A percentile compares a stretch with the other conserved stretches of the same genome.
phyloP scores from a whole-genome alignment of 1,140 invertebrate genomes.

The Drosophila nikananu region DNA sequence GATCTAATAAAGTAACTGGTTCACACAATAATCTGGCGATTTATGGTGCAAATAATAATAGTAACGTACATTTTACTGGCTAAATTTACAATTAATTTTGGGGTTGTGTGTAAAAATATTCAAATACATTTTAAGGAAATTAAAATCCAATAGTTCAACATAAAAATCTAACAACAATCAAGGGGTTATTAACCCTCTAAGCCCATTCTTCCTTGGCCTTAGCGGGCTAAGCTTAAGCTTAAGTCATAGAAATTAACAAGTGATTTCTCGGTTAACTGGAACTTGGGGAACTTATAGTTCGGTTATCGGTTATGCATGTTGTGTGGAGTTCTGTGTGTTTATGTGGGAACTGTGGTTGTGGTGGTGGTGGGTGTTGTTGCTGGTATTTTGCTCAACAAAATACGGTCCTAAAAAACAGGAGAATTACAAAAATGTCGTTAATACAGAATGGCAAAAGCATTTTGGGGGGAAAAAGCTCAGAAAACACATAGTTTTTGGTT shows the following conservation, averaged over 20 bases:
- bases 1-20: slow-evolving; percentile 66
- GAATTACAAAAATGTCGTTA: slow-evolving; percentile 41
- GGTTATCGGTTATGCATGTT: slow-evolving; percentile 39
- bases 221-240: neutral
- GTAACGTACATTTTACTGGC: slow-evolving; percentile 11
- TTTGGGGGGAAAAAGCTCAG: slow-evolving; percentile 1
- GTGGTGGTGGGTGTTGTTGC: slow-evolving; percentile 45
- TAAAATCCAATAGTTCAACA: slow-evolving; percentile 27
- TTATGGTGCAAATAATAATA: neutral
- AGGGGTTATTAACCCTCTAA: slow-evolving; percentile 3
- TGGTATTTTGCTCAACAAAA: slow-evolving; percentile 61
- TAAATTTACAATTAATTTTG: slow-evolving; percentile 25
- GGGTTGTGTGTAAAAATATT: slow-evolving; percentile 7
- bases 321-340: slow-evolving; percentile 51
- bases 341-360: slow-evolving; percentile 41
- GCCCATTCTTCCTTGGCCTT: no score
- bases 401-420: slow-evolving; percentile 53
- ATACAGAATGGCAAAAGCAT: slow-evolving; percentile 32
- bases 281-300: slow-evolving; percentile 34
- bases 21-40: slow-evolving; percentile 6
- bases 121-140: slow-evolving; percentile 15
- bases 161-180: slow-evolving; percentile 76
- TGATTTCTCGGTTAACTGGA: slow-evolving; percentile 36
- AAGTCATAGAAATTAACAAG: slow-evolving; percentile 56
- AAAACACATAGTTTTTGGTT: slow-evolving; percentile 15